Evolutionary conservation across 2,797 vertebrate genomes (phyloP).

Genomic region (Eutrigla gurnardus): DNA sequence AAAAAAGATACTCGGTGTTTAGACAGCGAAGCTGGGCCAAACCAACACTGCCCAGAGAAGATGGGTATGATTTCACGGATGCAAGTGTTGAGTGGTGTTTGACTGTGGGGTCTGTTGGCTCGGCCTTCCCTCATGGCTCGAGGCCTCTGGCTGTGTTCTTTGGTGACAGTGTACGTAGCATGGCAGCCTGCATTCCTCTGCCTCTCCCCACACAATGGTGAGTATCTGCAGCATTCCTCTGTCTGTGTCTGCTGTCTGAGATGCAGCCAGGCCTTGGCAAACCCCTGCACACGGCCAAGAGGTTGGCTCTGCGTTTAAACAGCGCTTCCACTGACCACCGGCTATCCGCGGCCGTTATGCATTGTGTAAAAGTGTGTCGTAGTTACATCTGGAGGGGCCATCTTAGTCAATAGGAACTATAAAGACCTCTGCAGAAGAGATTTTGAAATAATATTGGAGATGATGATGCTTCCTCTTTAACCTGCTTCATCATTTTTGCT

Average conservation of each 20-base stretch:
- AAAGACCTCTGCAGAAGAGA: conserved; percentile 24
- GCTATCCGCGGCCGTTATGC: neutral
- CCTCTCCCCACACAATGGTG: conserved; percentile 80
- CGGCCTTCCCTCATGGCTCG: conserved; percentile 56
- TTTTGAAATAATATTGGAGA: conserved; percentile 47
- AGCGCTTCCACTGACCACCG: conserved; percentile 22
- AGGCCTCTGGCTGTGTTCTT: conserved; percentile 80
- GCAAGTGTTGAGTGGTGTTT: conserved; percentile 46
- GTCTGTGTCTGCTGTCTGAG: conserved; percentile 81
- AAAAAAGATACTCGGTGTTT: conserved; percentile 35
- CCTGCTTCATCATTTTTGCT: conserved; percentile 53
- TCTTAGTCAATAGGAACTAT: conserved; percentile 2
- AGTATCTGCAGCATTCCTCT: conserved; percentile 83
- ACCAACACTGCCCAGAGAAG: conserved; percentile 31
- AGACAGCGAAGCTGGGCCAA: conserved; percentile 40
- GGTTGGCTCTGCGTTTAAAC: conserved; percentile 39
- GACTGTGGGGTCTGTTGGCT: conserved; percentile 50
- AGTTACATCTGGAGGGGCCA: neutral
- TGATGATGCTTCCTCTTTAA: conserved; percentile 49
- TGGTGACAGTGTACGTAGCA: conserved; percentile 75
- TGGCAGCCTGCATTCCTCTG: conserved; percentile 81
- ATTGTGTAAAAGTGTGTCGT: neutral
- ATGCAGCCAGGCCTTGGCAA: conserved; percentile 68
- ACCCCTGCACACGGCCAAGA: conserved; percentile 43
- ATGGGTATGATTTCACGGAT: conserved; percentile 58